Conservation (phyloP, 1,140 invertebrate species). For the Listronotus oregonensis region DNA sequence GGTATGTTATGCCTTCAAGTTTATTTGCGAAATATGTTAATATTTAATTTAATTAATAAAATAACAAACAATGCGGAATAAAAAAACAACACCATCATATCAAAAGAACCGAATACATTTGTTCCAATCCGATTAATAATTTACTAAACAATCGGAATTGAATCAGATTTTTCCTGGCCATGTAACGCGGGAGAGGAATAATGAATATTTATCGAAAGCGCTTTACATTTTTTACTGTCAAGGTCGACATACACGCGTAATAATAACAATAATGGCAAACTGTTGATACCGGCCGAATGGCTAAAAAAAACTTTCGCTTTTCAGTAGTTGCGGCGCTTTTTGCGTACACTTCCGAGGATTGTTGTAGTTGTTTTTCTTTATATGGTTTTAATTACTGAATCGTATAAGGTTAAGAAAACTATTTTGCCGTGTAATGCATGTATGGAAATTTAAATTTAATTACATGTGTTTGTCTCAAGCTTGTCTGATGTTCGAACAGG, state of each 20-base stretch:
- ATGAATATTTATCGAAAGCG: slow-evolving; percentile 33
- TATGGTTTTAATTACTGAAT: too few species aligned
- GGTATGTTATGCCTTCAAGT: too few species aligned
- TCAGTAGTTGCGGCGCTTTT: not conserved
- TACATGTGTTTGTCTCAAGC: too few species aligned
- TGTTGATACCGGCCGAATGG: slow-evolving; percentile 2
- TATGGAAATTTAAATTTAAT: too few species aligned
- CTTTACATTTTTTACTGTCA: slow-evolving; percentile 35
- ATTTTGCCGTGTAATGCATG: too few species aligned
- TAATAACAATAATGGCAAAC: slow-evolving; percentile 11
- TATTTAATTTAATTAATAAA: slow-evolving; percentile 15
- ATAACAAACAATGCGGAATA: not conserved
- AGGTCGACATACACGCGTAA: slow-evolving; percentile 22
- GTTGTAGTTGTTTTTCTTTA: too few species aligned
- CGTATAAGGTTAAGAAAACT: too few species aligned
- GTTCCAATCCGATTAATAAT: slow-evolving; percentile 34
- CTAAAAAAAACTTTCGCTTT: slow-evolving; percentile 12
- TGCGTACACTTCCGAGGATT: too few species aligned
- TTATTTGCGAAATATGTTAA: too few species aligned
- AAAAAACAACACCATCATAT: slow-evolving; percentile 15
- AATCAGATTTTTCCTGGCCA: slow-evolving; percentile 34
- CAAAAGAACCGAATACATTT: slow-evolving; percentile 31
- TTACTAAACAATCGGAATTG: slow-evolving; percentile 32
- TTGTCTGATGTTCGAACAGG: too few species aligned
- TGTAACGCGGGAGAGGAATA: slow-evolving; percentile 29